Conservation (phyloP, 2,797 vertebrate genomes). For the Onychomys leucogaster region DNA sequence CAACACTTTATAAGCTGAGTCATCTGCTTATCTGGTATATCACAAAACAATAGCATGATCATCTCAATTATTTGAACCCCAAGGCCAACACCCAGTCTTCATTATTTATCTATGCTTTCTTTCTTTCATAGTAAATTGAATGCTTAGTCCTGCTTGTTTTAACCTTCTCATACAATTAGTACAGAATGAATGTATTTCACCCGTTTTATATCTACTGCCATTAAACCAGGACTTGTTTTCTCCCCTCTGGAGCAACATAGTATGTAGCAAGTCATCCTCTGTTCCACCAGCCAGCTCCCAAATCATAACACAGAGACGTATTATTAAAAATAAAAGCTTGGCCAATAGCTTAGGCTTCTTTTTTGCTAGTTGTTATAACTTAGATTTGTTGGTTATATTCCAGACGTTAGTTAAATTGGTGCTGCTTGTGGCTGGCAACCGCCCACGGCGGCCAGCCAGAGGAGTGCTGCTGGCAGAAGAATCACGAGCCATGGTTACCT, state of each 20-base stretch:
- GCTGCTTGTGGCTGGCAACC: too few species aligned
- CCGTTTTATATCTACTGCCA: background rate
- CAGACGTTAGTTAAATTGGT: too few species aligned
- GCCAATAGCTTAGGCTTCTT: background rate
- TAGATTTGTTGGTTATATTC: too few species aligned
- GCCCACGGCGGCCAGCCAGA: too few species aligned
- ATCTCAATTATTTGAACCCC: background rate
- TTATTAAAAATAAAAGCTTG: background rate
- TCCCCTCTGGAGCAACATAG: background rate
- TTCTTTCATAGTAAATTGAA: background rate
- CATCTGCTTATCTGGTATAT: background rate
- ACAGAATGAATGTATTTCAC: background rate
- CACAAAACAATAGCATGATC: background rate
- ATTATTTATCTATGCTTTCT: background rate
- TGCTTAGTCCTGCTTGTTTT: background rate
- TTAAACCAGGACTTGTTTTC: background rate
- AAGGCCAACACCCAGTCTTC: background rate
- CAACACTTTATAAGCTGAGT: background rate
- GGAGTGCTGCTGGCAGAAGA: too few species aligned
- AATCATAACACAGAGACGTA: background rate
- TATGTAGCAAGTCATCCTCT: background rate
- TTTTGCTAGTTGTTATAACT: background rate
- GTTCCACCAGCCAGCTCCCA: background rate
- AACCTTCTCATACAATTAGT: background rate
- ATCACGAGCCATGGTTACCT: too few species aligned